Percentiles rank a stretch among this genome's conserved stretches.
These are phyloP conservation scores for Tenualosa thibaudeaui DNA, from an alignment of 2,797 vertebrate species.

Conservation along the genomic window DNA sequence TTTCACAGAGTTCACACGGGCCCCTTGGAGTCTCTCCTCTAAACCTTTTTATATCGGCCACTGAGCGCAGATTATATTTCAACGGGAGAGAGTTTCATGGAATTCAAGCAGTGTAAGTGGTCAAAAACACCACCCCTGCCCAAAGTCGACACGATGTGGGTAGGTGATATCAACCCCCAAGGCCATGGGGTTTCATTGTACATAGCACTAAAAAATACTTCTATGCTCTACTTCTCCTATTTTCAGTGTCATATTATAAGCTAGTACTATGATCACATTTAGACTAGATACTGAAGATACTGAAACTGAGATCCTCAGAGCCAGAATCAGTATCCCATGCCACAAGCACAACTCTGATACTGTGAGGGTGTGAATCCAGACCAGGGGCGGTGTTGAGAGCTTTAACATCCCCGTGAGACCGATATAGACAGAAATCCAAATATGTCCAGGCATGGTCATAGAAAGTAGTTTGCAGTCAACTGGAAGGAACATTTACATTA, in stretches of 20 bases:
- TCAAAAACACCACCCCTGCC: slow-evolving; percentile 20
- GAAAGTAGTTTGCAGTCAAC: neutral
- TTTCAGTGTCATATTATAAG: neutral
- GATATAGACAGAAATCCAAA: neutral
- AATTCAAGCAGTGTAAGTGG: slow-evolving; percentile 21
- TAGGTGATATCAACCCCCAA: slow-evolving; percentile 8
- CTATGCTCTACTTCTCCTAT: neutral
- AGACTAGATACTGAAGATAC: neutral
- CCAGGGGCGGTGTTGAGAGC: neutral
- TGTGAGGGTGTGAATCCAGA: neutral
- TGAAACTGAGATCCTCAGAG: neutral
- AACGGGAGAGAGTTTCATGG: slow-evolving; percentile 17
- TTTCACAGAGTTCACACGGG: neutral
- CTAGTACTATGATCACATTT: too few species aligned
- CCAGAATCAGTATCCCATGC: neutral
- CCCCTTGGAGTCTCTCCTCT: slow-evolving; percentile 14
- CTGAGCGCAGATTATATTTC: slow-evolving; percentile 23
- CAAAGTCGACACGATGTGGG: slow-evolving; percentile 12
- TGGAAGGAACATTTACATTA: neutral
- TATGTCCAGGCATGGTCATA: neutral
- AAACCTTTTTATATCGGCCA: slow-evolving; percentile 24
- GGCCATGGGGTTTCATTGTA: neutral
- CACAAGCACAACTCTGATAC: neutral
- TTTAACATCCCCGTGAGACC: neutral
- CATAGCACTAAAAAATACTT: neutral